Conservation (phyloP, 2,113 vertebrate genomes). For the Typhlomys cinereus region DNA sequence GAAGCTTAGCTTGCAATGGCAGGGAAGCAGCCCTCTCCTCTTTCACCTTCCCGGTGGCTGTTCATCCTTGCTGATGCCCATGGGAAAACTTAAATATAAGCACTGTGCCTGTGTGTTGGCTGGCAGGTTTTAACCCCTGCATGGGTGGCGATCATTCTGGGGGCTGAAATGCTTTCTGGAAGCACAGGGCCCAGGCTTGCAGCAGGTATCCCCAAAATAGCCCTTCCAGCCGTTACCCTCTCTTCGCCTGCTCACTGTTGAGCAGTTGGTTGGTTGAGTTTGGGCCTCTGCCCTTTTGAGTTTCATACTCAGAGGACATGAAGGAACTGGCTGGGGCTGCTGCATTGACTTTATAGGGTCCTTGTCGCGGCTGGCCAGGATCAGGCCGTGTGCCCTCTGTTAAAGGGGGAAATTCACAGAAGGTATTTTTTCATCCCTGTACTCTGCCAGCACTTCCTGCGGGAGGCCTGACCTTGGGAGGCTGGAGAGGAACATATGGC, state of each 20-base stretch:
- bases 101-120: not conserved
- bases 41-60: not conserved
- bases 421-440: not conserved
- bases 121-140: not conserved
- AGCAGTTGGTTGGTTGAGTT: not conserved
- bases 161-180: not conserved
- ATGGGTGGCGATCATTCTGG: not conserved
- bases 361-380: not conserved
- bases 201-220: not conserved
- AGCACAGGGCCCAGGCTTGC: not conserved
- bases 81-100: not conserved
- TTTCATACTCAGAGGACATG: not conserved
- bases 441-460: not conserved
- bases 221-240: not conserved
- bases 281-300: not conserved
- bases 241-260: not conserved
- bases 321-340: not conserved
- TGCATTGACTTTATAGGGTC: not conserved
- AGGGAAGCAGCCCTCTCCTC: not conserved
- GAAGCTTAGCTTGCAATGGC: not conserved
- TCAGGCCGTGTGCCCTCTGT: not conserved
- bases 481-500: not conserved
- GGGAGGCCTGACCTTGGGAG: conserved; percentile 54
- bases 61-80: not conserved
- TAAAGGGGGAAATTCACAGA: not conserved